Base-by-base conservation (phyloP, 2,888 invertebrate species). In the Melanostoma scalare region DNA sequence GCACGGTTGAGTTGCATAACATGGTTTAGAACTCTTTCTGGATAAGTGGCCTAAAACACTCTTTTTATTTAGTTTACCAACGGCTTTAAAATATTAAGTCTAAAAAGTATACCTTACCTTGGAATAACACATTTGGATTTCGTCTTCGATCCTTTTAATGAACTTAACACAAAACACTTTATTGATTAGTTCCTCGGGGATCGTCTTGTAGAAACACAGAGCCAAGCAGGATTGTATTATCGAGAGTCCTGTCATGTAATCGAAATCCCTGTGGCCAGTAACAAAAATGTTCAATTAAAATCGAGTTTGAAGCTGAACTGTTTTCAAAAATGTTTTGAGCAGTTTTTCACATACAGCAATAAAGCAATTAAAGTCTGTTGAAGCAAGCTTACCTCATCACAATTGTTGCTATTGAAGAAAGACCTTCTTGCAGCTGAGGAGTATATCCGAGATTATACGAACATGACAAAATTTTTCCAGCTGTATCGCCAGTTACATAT, bases 1-100 rank as follows among this genome's bases (percentile, higher is more conserved):
- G 93, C 92, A 72, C 94, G 91, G 89, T 94, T 94, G 50, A 94
- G 88, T 85, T 93, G 92, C 94, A 94, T 94, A 63, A 94, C 91
- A 53, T 90, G 88, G 84, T 92, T 90, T 9, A 94, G 90, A 2
- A 94, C 92, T 84, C 92, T 90, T 31, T 91, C 89, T 0, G 94
- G 93, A 89, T 94, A 93, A 2, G 90, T 91, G 46, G 92, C 93
- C 93, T 93, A 86, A 87, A 89, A 89, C 30, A 6, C 61, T 74
- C 82, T 20, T 20, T 20, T 20, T 20, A 20, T 20, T 1, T 20
- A 20, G 20, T 20, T 20, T 20, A 20, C 20, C 20, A 20, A 20
- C 20, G 20, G 20, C 20, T 20, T 20, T 80, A 69, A 36, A 10
- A 52, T 36, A 6, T 3, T 33, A 50, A 8, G 1, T 20, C 20